Evolutionary conservation across 2,888 invertebrate genomes (phyloP).

Genomic region (Saturnia pavonia): DNA sequence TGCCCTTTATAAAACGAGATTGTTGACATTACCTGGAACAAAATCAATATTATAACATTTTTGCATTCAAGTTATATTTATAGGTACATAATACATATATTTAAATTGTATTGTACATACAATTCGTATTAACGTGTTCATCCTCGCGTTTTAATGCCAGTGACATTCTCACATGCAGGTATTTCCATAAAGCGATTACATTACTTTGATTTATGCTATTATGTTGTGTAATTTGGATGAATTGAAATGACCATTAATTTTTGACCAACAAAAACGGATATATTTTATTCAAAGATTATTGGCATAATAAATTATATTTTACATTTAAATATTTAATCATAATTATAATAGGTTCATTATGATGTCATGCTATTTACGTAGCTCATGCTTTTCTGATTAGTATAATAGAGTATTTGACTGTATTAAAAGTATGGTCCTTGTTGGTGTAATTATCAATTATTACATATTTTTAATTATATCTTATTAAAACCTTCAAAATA

Average conservation of each 20-base stretch:
- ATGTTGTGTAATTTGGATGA: neutral
- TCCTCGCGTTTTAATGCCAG: neutral
- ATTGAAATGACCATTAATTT: neutral
- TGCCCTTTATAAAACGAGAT: constrained; percentile 16
- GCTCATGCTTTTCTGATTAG: no score
- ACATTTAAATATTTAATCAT: no score
- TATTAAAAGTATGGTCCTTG: no score
- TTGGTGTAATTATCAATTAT: no score
- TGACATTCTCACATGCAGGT: neutral
- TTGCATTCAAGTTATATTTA: neutral
- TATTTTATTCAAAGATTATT: no score
- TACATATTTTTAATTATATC: no score
- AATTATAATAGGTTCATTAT: no score
- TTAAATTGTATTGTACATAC: neutral
- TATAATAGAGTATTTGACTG: no score
- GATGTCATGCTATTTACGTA: no score
- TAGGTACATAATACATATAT: neutral
- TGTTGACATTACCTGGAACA: constrained; percentile 21
- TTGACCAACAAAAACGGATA: neutral
- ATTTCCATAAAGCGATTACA: neutral
- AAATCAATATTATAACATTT: constrained; percentile 2
- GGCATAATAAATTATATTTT: no score
- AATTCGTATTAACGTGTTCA: neutral
- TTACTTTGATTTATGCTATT: neutral
- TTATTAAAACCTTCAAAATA: no score